Conservation (phyloP, 2,888 invertebrate species). For the Philopedon plagiatum region DNA sequence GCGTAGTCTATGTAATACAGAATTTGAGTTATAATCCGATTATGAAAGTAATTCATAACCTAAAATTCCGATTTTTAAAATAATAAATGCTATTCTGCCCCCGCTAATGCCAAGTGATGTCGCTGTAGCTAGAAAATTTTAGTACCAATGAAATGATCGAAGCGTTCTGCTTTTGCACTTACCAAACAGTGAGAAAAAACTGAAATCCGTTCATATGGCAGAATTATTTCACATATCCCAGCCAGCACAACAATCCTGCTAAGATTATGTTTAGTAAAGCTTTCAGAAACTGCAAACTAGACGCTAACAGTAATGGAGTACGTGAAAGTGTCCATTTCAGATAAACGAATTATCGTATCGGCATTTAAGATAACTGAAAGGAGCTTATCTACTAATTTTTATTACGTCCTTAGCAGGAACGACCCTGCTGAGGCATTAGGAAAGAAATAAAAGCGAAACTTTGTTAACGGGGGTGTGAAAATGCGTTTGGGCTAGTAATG, state of each 20-base stretch:
- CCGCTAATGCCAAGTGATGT: no score
- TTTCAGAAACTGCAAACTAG: conserved; percentile 28
- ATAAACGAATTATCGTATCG: conserved; percentile 42
- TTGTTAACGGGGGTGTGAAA: conserved; percentile 16
- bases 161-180: no score
- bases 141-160: no score
- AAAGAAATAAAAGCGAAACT: conserved; percentile 22
- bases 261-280: conserved; percentile 22
- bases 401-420: conserved; percentile 25
- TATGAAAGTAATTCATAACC: no score
- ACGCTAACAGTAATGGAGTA: conserved; percentile 35
- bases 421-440: conserved; percentile 32
- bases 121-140: no score
- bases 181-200: no score
- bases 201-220: no score
- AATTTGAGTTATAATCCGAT: no score
- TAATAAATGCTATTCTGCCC: no score
- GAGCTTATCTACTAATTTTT: conserved; percentile 37
- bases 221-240: conserved; percentile 1
- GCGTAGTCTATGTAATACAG: no score
- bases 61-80: no score
- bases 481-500: background rate
- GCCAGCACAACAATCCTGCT: background rate
- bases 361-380: conserved; percentile 40
- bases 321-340: conserved; percentile 38